phyloP scores from a whole-genome alignment of 2,888 invertebrate genomes.

The Dicycla oo region DNA sequence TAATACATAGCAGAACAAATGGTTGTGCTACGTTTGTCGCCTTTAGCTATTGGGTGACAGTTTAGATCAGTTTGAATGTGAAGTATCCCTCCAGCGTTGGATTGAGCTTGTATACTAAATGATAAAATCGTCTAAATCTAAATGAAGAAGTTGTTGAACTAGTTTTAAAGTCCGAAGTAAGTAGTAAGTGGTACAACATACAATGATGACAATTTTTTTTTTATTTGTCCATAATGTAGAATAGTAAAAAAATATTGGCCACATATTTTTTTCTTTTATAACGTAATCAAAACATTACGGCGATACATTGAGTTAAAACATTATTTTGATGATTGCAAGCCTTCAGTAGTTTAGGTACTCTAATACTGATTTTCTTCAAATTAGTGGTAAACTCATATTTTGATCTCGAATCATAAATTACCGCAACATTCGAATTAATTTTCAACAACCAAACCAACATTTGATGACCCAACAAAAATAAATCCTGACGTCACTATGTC shows the following conservation, averaged over 20 bases:
- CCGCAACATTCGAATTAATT: background rate
- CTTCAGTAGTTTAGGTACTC: background rate
- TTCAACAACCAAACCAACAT: constrained; percentile 16
- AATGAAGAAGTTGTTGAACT: constrained; percentile 15
- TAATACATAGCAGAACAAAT: constrained; percentile 45
- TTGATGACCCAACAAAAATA: constrained; percentile 37
- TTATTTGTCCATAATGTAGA: no score
- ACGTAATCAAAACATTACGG: no score
- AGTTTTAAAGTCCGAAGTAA: background rate
- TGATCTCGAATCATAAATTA: background rate
- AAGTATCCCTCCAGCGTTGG: constrained; percentile 6
- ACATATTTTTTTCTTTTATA: no score
- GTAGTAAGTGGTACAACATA: background rate
- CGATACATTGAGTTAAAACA: no score
- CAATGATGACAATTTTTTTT: no score
- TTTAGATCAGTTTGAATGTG: constrained; percentile 12
- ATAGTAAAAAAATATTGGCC: no score
- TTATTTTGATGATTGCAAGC: background rate
- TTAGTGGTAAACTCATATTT: background rate
- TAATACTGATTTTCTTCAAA: background rate
- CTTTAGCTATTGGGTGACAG: constrained; percentile 25
- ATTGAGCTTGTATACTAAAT: constrained; percentile 5
- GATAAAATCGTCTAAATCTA: constrained; percentile 1
- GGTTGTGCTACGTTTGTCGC: constrained; percentile 43
- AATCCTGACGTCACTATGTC: constrained; percentile 40